Conservation (phyloP, 2,797 vertebrate genomes). For the Hippocampus kuda region DNA sequence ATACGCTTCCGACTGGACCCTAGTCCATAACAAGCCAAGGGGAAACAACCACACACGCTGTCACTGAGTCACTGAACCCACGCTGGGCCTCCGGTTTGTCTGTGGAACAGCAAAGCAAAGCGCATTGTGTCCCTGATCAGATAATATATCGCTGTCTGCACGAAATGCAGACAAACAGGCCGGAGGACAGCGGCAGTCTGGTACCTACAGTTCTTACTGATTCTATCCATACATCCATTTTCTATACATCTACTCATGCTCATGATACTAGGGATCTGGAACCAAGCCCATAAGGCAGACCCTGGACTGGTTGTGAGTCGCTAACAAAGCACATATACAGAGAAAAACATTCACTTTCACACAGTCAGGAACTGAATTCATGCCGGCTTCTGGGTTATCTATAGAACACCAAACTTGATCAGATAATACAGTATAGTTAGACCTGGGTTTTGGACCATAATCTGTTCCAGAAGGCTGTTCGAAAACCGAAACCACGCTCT, state of each 20-base stretch:
- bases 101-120: not conserved
- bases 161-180: not conserved
- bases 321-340: too few species aligned
- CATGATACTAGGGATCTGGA: too few species aligned
- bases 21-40: not conserved
- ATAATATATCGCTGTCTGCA: not conserved
- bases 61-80: not conserved
- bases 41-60: not conserved
- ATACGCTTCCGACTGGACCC: not conserved
- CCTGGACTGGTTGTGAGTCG: too few species aligned
- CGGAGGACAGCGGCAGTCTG: not conserved
- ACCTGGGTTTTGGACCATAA: too few species aligned
- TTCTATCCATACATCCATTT: not conserved
- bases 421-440: too few species aligned
- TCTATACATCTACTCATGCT: not conserved
- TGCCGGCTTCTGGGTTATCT: too few species aligned
- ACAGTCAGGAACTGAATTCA: too few species aligned
- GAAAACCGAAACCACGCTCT: too few species aligned
- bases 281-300: too few species aligned
- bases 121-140: not conserved
- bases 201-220: not conserved
- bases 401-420: too few species aligned
- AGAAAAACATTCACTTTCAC: too few species aligned
- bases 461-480: too few species aligned
- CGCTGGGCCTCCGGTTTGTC: not conserved